phyloP scores from a whole-genome alignment of 2,113 vertebrate genomes.

The Datnioides undecimradiatus region DNA sequence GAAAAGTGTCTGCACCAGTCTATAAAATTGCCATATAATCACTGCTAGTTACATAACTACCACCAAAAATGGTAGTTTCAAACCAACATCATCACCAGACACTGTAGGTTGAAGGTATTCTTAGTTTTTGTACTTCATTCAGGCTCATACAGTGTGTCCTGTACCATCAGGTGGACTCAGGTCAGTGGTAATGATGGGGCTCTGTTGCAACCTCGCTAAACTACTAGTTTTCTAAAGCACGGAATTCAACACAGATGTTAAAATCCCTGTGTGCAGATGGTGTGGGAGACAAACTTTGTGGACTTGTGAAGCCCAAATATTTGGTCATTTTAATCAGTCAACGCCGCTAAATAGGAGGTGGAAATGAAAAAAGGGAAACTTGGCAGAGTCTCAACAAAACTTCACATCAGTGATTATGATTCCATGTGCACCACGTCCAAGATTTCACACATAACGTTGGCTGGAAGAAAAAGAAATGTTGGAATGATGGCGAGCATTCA shows the following conservation, averaged over 20 bases:
- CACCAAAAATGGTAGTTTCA: neutral
- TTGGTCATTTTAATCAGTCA: slow-evolving; percentile 2
- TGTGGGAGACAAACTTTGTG: neutral
- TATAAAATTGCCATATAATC: neutral
- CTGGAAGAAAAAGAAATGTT: no score
- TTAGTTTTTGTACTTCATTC: neutral
- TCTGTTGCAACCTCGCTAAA: neutral
- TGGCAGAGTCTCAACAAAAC: neutral
- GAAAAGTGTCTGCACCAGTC: neutral
- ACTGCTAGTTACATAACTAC: neutral
- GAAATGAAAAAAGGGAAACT: neutral
- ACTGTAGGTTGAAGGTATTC: neutral
- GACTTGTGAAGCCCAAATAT: slow-evolving; percentile 8
- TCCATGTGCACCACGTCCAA: neutral
- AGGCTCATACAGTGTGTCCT: neutral
- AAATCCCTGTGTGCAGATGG: slow-evolving; percentile 11
- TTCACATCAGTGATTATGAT: neutral
- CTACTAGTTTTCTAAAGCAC: neutral
- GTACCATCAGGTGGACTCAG: neutral
- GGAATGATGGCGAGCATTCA: no score
- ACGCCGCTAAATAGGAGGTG: neutral
- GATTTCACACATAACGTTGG: neutral
- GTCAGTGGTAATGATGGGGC: neutral
- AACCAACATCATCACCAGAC: neutral
- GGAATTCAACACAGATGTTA: neutral